A percentile compares a stretch with the other conserved stretches of the same genome.
phyloP scores from a whole-genome alignment of 2,113 vertebrate species.

The Cyprinodon brontotheroides region DNA sequence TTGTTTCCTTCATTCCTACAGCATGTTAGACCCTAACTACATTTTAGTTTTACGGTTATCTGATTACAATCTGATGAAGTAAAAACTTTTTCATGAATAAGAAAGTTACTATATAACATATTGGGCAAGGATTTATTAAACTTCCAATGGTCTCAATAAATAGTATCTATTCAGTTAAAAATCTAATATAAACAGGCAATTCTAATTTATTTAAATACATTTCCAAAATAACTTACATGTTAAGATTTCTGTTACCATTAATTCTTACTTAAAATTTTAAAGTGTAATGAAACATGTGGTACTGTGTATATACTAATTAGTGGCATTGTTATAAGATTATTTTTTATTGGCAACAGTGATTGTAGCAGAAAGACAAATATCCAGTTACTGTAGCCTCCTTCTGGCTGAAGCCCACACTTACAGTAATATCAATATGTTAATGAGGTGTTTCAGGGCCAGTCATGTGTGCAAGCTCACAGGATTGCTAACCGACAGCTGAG shows the following conservation, averaged over 20 bases:
- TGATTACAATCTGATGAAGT: too few relatives aligned
- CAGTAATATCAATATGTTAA: conserved; percentile 44
- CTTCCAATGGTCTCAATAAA: neutral
- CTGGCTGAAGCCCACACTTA: conserved; percentile 22
- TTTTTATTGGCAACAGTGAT: conserved; percentile 9
- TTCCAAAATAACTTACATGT: neutral
- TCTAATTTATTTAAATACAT: neutral
- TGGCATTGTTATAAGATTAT: neutral
- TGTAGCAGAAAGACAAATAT: neutral
- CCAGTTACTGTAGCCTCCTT: conserved; percentile 8
- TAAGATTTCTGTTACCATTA: neutral
- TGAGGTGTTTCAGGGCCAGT: conserved; percentile 24
- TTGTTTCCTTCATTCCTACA: too few relatives aligned
- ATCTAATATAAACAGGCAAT: neutral
- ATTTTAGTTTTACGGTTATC: too few relatives aligned
- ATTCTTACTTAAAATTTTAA: neutral
- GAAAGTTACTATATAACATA: too few relatives aligned
- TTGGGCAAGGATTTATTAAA: neutral
- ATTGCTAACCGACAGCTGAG: conserved; percentile 19
- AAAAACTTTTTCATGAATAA: too few relatives aligned
- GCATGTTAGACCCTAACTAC: too few relatives aligned
- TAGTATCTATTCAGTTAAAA: neutral
- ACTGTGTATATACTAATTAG: neutral
- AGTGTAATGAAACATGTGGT: neutral
- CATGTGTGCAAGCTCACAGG: conserved; percentile 18